phyloP scores from a whole-genome alignment of 2,113 vertebrate genomes.

The Macrotis lagotis region DNA sequence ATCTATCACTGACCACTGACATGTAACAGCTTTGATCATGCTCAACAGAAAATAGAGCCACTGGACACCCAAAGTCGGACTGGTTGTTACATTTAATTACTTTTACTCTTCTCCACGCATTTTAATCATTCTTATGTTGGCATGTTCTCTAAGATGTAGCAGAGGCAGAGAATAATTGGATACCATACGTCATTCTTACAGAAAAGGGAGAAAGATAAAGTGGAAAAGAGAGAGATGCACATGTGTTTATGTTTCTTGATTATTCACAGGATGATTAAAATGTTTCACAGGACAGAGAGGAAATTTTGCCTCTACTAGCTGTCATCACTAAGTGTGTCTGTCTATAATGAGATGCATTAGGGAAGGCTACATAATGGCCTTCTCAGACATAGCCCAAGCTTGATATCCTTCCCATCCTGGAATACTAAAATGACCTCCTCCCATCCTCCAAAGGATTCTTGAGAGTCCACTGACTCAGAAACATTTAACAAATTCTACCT shows the following conservation, averaged over 20 bases:
- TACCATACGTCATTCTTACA: constrained; percentile 81
- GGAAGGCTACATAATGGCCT: background rate
- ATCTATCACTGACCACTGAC: fast-evolving
- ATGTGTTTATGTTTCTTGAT: background rate
- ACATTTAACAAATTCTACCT: background rate
- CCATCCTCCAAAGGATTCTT: background rate
- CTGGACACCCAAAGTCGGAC: constrained; percentile 59
- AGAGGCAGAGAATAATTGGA: constrained; percentile 83
- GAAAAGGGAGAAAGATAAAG: constrained; percentile 68
- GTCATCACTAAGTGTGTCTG: background rate
- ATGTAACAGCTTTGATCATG: background rate
- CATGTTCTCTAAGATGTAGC: constrained; percentile 81
- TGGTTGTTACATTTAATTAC: constrained; percentile 66
- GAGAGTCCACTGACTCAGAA: constrained; percentile 8
- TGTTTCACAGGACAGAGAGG: constrained; percentile 17
- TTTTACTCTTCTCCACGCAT: constrained; percentile 18
- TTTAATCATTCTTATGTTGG: constrained; percentile 72
- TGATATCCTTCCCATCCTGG: background rate
- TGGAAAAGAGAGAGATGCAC: background rate
- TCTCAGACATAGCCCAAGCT: background rate
- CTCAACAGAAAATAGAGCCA: constrained; percentile 68
- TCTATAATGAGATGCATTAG: background rate
- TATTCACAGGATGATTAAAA: constrained; percentile 75
- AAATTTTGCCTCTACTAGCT: background rate
- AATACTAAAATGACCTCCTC: background rate